Evolutionary conservation across 2,888 invertebrate genomes (phyloP), one percentile per base, ranked within the genome.

Genomic region (Mythimna lalbum): DNA sequence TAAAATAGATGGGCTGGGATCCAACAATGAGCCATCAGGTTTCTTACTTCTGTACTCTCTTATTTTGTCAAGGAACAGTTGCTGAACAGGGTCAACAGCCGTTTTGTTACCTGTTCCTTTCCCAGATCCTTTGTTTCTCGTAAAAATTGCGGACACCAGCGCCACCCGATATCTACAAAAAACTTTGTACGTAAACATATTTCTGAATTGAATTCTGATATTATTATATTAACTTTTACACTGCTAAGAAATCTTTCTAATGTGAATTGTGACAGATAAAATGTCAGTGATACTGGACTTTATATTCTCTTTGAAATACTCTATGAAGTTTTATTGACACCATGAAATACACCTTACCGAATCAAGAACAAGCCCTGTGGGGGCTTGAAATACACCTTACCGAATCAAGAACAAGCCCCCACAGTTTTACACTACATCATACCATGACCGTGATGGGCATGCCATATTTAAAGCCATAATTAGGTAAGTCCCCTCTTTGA

Each of bases 1-100:
- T 47, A 68, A 1, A 12, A 79, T 39, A 19, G 1, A 9, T 10
- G 63, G 68, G 31, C 17, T 73, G 7, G 79, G 65, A 2, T 79
- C 80, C 14, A 79, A 43, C 0, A 79, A 33, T 1, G 50, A 2
- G 0, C 56, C 64, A 50, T 55, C 23, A 12, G 39, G 31, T 33
- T 77, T 80, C 59, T 57, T 80, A 1, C 21, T 0, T 33, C 14
- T 60, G 33, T 79, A 79, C 23, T 79, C 79, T 56, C 14, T 64
- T 52, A 79, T 4, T 73, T 79, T 79, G 1, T 72, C 64, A 0
- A 79, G 7, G 39, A 79, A 79, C 10, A 79, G 36, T 10, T 76
- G 64, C 59, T 79, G 79, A 36, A 79, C 72, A n/a, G 79, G 80
- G 14, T 79, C 79, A 0, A 21, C n/a, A 17, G 10, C 43, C 0